A percentile compares a stretch with the other conserved stretches of the same genome.
phyloP scores from a whole-genome alignment of 1,140 invertebrate genomes.

The Pseudomyrmex sp. region DNA sequence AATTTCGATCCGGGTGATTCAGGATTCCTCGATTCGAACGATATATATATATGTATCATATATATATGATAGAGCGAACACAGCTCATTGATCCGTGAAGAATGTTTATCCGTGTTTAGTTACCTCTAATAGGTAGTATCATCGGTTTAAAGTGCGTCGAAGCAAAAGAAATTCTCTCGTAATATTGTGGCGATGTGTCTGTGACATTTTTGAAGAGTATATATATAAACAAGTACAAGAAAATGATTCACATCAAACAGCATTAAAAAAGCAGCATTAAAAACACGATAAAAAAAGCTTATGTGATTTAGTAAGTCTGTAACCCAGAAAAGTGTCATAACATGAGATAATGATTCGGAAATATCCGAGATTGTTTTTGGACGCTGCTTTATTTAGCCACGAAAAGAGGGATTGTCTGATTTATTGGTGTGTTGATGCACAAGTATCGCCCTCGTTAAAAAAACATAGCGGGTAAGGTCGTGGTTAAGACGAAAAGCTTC shows the following conservation, averaged over 20 bases:
- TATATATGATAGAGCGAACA: neutral
- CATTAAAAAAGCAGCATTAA: neutral
- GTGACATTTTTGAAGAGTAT: neutral
- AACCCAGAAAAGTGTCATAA: neutral
- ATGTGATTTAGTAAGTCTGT: neutral
- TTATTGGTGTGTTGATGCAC: constrained; percentile 37
- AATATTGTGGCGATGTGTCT: neutral
- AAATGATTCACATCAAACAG: neutral
- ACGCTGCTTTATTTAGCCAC: constrained; percentile 15
- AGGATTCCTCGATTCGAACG: neutral
- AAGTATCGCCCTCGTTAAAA: constrained; percentile 6
- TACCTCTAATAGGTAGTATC: neutral
- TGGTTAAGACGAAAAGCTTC: constrained; percentile 23
- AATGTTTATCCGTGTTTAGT: constrained; percentile 14
- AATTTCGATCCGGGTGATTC: constrained; percentile 9
- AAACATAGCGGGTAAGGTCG: constrained; percentile 4
- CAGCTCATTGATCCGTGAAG: constrained; percentile 5
- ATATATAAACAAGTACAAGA: neutral
- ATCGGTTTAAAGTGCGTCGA: neutral
- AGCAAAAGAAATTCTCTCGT: neutral
- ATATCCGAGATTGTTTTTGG: constrained; percentile 29
- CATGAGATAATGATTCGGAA: neutral
- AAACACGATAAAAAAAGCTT: neutral
- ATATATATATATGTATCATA: neutral
- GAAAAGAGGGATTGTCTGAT: neutral